Percentiles rank a stretch among this genome's conserved stretches.
Conservation (phyloP, 2,797 vertebrate genomes). For the Sphaeramia orbicularis region DNA sequence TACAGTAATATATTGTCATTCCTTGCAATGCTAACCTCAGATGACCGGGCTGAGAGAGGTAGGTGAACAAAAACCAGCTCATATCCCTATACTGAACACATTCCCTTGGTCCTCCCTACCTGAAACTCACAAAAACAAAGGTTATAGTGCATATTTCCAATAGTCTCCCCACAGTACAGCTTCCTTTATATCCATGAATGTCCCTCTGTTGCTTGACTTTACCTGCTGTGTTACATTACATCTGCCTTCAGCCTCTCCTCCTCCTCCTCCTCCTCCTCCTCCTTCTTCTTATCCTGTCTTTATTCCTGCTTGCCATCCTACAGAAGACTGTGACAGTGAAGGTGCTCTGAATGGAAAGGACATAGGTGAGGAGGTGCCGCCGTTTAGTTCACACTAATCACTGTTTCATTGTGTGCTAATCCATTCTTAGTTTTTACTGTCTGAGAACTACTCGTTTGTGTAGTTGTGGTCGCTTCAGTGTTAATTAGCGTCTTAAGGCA, state of each 20-base stretch:
- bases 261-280: conserved; percentile 52
- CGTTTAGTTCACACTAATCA: conserved; percentile 3
- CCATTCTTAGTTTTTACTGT: conserved; percentile 23
- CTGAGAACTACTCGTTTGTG: background rate
- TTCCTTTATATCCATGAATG: background rate
- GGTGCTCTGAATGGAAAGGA: conserved; percentile 90
- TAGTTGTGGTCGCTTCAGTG: conserved; percentile 16
- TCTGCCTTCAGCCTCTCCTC: conserved; percentile 14
- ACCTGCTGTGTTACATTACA: conserved; percentile 25
- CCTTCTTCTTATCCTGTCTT: conserved; percentile 52
- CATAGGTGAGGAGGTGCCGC: conserved; percentile 86
- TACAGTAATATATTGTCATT: conserved; percentile 81
- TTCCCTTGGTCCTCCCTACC: conserved; percentile 1
- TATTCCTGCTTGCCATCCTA: conserved; percentile 59
- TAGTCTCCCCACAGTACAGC: background rate
- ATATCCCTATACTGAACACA: conserved; percentile 16
- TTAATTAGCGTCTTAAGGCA: background rate
- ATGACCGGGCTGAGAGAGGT: conserved; percentile 94
- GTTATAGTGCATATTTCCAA: background rate
- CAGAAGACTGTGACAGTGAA: conserved; percentile 94
- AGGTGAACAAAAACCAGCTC: conserved; percentile 66
- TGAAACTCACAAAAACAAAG: background rate
- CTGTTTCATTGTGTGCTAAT: conserved; percentile 47
- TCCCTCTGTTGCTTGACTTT: background rate
- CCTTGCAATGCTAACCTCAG: conserved; percentile 89